Evolutionary conservation across 1,140 invertebrate species (phyloP), one percentile per base, ranked within the genome.

Genomic region (Saccostrea cuccullata): DNA sequence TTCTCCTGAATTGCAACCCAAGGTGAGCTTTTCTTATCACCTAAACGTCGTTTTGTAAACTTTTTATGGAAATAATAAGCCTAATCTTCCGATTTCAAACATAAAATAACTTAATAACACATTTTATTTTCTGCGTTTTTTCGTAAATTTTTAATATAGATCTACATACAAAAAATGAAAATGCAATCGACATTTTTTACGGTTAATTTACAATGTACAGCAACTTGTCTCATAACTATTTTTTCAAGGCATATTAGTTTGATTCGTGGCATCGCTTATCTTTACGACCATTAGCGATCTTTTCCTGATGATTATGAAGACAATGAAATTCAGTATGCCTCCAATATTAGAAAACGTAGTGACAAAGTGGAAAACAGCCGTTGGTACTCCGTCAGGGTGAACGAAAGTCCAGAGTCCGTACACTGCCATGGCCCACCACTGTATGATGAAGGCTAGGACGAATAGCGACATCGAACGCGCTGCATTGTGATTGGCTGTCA

Each of bases 321-420:
- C 86, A 23, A 87, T 23, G 0, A 86, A 83, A 26, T 89, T 89
- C 36, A 89, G 40, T 56, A 89, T 86, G 1, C 89, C 89, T 60
- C 89, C 89, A 67, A 87, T 40, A 26, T 89, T 89, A 55, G 89
- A 89, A 56, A 89, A 89, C 8, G 89, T 87, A 8, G 86, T 89
- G 13, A 89, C 89, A 82, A 89, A 89, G 4, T 87, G 82, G 23
- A 87, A 89, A 60, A 89, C 36, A 47, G 73, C 26, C 84, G 58
- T 84, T 26, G 89, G 86, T n/a, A 89, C 86, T 36, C 73, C 40
- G n/a, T 60, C 73, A 1, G 55, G 55, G 20, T 55, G 40, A 15
- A 88, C 36, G 12, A 88, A 36, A 20, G 85, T 67, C 87, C 87
- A 88, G 2, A 86, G 40, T 20, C 87, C 87, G 23, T 88, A 88